These are phyloP conservation scores for Taeniopygia guttata DNA, from an alignment of 2,797 vertebrate species.

Conservation along the genomic window DNA sequence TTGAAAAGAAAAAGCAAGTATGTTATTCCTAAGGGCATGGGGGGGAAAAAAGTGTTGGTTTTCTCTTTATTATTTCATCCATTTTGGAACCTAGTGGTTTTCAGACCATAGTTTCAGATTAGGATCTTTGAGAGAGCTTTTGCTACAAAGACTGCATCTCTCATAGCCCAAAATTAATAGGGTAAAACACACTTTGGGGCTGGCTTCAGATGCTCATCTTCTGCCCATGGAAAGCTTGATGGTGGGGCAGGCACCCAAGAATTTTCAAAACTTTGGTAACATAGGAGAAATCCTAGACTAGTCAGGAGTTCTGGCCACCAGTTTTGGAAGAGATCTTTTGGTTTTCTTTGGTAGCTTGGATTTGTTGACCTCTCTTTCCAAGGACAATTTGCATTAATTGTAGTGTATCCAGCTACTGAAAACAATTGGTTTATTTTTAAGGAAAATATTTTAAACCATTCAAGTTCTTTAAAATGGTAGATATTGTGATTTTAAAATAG, in stretches of 20 bases:
- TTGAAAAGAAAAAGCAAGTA: not conserved
- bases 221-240: not conserved
- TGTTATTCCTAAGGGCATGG: not conserved
- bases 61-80: not conserved
- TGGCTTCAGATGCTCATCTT: not conserved
- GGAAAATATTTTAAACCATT: fast-evolving
- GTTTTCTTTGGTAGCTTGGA: not conserved
- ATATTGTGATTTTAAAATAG: not conserved
- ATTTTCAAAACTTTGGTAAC: fast-evolving
- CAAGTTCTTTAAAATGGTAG: fast-evolving
- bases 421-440: not conserved
- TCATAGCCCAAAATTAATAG: not conserved
- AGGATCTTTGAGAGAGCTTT: not conserved
- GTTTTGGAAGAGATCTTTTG: not conserved
- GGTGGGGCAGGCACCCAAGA: fast-evolving
- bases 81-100: not conserved
- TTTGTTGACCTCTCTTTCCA: not conserved
- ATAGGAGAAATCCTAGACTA: not conserved
- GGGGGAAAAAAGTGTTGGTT: fast-evolving
- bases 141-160: not conserved
- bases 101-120: not conserved
- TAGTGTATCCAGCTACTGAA: not conserved
- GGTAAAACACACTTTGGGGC: not conserved
- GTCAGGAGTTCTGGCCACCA: fast-evolving
- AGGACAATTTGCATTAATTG: not conserved